A percentile compares a stretch with the other conserved stretches of the same genome.
Evolutionary conservation across 2,113 vertebrate genomes (phyloP).

Genomic region (Capricornis sumatraensis): DNA sequence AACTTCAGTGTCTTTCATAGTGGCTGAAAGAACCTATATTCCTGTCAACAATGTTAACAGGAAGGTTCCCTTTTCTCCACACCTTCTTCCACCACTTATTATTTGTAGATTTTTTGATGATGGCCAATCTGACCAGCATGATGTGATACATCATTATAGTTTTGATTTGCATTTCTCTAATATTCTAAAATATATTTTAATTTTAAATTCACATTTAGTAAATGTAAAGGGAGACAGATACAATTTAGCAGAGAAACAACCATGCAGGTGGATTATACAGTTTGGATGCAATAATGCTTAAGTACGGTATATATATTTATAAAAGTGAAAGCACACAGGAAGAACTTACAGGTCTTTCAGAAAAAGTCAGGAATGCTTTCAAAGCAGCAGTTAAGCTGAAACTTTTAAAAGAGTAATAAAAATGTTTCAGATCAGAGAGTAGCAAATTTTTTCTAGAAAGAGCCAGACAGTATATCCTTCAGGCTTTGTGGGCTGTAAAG

Average conservation of each 20-base stretch:
- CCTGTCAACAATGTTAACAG: not conserved
- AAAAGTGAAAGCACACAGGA: not conserved
- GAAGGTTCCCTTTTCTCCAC: not conserved
- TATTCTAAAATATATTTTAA: constrained; percentile 27
- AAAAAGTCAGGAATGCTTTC: not conserved
- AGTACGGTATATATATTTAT: not conserved
- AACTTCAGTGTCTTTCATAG: not conserved
- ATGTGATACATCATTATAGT: not conserved
- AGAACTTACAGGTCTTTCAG: not conserved
- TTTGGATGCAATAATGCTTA: not conserved
- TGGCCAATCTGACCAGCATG: not conserved
- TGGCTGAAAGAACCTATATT: not conserved
- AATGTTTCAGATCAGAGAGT: not conserved
- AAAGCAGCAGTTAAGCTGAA: not conserved
- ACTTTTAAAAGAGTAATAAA: not conserved
- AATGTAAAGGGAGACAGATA: not conserved
- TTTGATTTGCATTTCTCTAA: not conserved
- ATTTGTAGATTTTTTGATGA: not conserved
- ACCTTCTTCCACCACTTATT: not conserved
- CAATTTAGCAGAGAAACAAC: not conserved
- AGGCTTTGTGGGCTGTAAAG: not conserved
- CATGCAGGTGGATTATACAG: not conserved
- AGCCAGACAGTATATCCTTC: not conserved
- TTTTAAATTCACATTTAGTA: not conserved
- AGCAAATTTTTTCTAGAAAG: not conserved